Conservation (phyloP, 2,113 vertebrate genomes). For the Tursiops truncatus region DNA sequence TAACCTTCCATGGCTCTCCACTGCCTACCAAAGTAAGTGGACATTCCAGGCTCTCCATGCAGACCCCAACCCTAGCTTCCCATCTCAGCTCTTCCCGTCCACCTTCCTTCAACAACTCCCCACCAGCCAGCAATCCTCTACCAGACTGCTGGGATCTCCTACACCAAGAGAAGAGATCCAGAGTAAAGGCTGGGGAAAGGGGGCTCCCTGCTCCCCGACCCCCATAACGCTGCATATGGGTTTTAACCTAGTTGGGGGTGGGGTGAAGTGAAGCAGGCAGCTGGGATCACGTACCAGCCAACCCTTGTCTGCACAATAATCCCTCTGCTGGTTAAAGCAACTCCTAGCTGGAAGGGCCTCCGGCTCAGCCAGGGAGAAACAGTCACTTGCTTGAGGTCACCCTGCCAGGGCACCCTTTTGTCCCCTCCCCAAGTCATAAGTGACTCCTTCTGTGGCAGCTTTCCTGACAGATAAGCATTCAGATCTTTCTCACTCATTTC, state of each 20-base stretch:
- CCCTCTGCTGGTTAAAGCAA: background rate
- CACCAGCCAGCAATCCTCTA: background rate
- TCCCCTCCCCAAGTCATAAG: background rate
- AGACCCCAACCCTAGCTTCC: background rate
- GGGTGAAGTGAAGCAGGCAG: background rate
- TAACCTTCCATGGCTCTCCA: background rate
- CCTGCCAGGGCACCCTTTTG: background rate
- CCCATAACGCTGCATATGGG: background rate
- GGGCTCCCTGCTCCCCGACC: background rate
- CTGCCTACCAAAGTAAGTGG: background rate
- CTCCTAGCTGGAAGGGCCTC: background rate
- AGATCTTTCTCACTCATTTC: background rate
- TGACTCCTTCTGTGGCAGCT: background rate
- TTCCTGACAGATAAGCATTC: background rate
- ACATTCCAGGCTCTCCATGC: background rate
- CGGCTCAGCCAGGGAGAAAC: background rate
- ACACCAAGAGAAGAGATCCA: background rate
- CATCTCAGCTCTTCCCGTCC: background rate
- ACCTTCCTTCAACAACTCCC: background rate
- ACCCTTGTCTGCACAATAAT: background rate
- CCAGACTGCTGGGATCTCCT: background rate
- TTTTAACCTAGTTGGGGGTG: background rate
- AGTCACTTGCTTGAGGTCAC: background rate
- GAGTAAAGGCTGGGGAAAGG: background rate
- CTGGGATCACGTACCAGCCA: background rate